Conservation (phyloP, 2,113 vertebrate genomes). For the Proteles cristata region DNA sequence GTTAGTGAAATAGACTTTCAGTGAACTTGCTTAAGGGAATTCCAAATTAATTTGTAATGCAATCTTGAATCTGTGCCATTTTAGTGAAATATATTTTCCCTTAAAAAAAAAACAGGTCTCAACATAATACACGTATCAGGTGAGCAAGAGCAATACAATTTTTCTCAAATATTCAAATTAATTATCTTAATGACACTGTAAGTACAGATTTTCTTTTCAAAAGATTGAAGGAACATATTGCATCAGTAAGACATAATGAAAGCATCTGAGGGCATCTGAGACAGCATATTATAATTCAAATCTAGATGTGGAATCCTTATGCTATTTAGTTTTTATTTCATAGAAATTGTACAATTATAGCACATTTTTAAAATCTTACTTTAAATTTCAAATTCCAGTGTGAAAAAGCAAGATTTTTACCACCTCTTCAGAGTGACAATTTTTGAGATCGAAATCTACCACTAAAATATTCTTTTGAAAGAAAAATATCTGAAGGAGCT, state of each 20-base stretch:
- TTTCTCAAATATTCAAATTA: constrained; percentile 13
- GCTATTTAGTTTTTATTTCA: constrained; percentile 38
- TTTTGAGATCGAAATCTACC: constrained; percentile 53
- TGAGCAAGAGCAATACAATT: not conserved
- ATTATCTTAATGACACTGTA: not conserved
- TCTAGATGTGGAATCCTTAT: not conserved
- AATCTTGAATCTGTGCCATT: constrained; percentile 80
- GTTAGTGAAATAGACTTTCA: constrained; percentile 75
- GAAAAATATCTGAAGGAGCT: constrained; percentile 41
- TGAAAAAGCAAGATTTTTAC: constrained; percentile 54
- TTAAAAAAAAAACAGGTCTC: constrained; percentile 73
- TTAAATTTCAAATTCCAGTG: constrained; percentile 58
- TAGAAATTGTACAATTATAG: constrained; percentile 11
- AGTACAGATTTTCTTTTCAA: constrained; percentile 27
- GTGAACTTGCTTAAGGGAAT: constrained; percentile 70
- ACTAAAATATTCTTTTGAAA: constrained; percentile 46
- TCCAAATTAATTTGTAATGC: constrained; percentile 77
- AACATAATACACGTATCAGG: not conserved
- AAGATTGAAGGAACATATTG: not conserved
- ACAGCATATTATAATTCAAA: constrained; percentile 19
- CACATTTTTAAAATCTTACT: constrained; percentile 32
- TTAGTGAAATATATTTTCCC: constrained; percentile 78
- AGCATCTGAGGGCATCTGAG: not conserved
- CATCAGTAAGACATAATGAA: not conserved
- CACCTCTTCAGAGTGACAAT: constrained; percentile 24